Base-by-base conservation (phyloP, 2,113 vertebrate genomes). In the Cephalopterus ornatus region DNA sequence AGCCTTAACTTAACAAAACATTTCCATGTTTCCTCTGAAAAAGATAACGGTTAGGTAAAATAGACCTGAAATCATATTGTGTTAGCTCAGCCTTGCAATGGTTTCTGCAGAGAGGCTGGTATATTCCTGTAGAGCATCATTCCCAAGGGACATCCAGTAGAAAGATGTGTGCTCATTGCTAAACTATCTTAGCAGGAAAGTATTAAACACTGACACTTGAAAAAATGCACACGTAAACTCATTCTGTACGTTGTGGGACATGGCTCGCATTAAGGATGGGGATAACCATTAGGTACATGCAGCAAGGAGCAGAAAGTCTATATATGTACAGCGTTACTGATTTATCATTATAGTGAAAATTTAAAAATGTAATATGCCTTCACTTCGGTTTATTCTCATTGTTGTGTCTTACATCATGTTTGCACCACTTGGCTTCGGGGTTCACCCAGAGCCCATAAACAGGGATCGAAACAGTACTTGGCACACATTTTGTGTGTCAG, bases 401-500 rank as follows among this genome's bases (percentile, higher is more conserved):
- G 11, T 22, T 42, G 11, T 2, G 0, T 17, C 33, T 89, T 71
- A 30, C 15, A 50, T 3, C 52, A 3, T 32, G 7, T 42, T 91
- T 32, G 6, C 11, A 61, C 4, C 14, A 5, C 14, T 41, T 85
- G 37, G 32, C 32, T 88, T 62, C 37, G 50, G 46, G 5, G 6
- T 66, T 62, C 63, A 73, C 41, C 39, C 76, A 1, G 1, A 70
- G 59, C 24, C 18, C 13, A 4, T 10, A 5, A n/a, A n/a, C 20
- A 37, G 18, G 5, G 23, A 11, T 27, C 0, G 0, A 71, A 81
- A 66, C 2, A 4, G 24, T 13, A 41, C 2, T 52, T 61, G 2
- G 3, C 11, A 37, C 0, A 0, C 0, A 0, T 58, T 70, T 59
- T 53, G 5, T 39, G 18, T 21, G 13, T 37, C 63, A 24, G 4